Evolutionary conservation across 2,113 vertebrate species (phyloP), one percentile per base, ranked within the genome.

Genomic region (Podarcis muralis): DNA sequence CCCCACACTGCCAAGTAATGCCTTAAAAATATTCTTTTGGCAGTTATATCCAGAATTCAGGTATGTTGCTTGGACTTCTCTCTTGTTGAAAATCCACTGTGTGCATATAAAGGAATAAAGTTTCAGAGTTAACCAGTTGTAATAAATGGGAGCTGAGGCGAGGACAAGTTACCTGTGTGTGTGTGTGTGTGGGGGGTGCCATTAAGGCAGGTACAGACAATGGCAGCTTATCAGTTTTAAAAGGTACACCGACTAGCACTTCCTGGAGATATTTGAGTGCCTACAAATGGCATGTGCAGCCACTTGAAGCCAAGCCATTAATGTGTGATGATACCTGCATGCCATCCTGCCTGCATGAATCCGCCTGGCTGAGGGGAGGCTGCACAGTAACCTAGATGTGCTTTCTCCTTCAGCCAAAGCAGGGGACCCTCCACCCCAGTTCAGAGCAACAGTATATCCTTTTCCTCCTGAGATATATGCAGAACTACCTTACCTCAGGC

Each of bases 371-470:
- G 18, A 62, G 59, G 16, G 59, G 59, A 62, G 59, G 59, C 59
- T 62, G 66, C 6, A 68, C 20, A 68, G 66, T 68, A 23, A 68
- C 25, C 25, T 68, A 68, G 66, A 68, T 68, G 20, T 68, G 66
- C 12, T 74, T 13, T 74, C 32, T 16, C n/a, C n/a, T n/a, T n/a
- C n/a, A n/a, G n/a, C 25, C 30, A 30, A 27, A 27, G 27, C 25
- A 7, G 71, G 30, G n/a, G 3, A 2, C 18, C 35, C 35, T 1
- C 32, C 32, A 0, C 3, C n/a, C n/a, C 30, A 5, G 7, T 0
- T 74, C 13, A 74, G 2, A 35, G 18, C 13, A 32, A 74, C 18
- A 74, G 30, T 11, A 72, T 9, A 32, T 12, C 12, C 30, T 3
- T 72, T 72, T 30, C 30, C 6, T n/a, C 30, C 30, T n/a, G 32